These are phyloP conservation scores for Vireo griseus DNA, from an alignment of 2,797 vertebrate genomes.

Conservation along the genomic window DNA sequence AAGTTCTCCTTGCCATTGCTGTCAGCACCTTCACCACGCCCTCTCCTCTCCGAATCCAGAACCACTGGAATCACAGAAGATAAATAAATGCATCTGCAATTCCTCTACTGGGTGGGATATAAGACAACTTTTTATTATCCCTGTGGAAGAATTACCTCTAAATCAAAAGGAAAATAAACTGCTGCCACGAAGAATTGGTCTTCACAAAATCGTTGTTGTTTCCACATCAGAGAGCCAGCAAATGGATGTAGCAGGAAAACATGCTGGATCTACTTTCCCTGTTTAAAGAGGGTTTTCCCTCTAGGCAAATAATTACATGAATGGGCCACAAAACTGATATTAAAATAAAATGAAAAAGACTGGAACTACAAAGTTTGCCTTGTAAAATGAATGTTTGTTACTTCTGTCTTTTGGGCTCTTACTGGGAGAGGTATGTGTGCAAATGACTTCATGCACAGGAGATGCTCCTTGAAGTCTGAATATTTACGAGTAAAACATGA, in stretches of 20 bases:
- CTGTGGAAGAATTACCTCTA: constrained; percentile 1
- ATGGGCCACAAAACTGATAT: constrained; percentile 21
- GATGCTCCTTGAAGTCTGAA: background rate
- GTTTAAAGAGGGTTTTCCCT: background rate
- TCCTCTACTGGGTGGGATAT: background rate
- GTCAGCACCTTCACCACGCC: background rate
- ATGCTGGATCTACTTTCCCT: background rate
- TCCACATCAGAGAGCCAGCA: background rate
- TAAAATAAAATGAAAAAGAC: background rate
- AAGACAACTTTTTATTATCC: background rate
- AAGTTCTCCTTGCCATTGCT: background rate
- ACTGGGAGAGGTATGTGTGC: background rate
- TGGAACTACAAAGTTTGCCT: background rate
- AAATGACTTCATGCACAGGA: background rate
- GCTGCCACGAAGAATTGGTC: background rate
- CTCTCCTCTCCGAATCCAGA: background rate
- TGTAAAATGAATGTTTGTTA: background rate
- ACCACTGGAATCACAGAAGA: background rate
- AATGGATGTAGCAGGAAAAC: background rate
- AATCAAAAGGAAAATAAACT: constrained; percentile 23
- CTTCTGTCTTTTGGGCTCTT: background rate
- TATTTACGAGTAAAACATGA: background rate
- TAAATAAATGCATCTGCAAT: background rate
- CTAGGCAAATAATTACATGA: background rate
- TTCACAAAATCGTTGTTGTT: background rate